phyloP scores from a whole-genome alignment of 1,140 invertebrate species.

The Hydropsyche tenuis region DNA sequence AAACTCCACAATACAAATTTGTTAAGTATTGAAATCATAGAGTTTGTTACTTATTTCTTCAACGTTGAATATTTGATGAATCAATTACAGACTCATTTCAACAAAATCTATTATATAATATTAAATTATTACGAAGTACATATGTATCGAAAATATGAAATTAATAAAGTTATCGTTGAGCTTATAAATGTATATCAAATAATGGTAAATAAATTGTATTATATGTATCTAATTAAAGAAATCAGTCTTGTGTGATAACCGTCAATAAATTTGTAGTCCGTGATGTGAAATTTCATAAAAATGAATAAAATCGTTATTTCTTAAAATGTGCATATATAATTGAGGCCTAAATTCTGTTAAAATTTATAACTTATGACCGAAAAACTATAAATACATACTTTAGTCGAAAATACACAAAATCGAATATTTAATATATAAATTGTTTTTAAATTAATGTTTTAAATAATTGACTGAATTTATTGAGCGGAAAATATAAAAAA shows the following conservation, averaged over 20 bases:
- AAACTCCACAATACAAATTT: too few species aligned
- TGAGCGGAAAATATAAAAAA: not conserved
- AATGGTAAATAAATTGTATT: slow-evolving; percentile 19
- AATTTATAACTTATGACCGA: too few species aligned
- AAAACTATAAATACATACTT: not conserved
- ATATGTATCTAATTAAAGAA: slow-evolving; percentile 7
- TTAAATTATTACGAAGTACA: too few species aligned
- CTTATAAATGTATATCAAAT: slow-evolving; percentile 46
- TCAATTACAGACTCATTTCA: too few species aligned
- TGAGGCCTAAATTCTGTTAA: too few species aligned
- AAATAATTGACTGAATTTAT: not conserved
- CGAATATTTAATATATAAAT: not conserved
- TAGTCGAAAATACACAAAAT: not conserved
- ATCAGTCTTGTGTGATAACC: slow-evolving; percentile 23
- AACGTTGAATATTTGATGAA: too few species aligned
- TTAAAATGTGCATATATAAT: too few species aligned
- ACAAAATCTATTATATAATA: too few species aligned
- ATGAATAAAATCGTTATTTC: too few species aligned
- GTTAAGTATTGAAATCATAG: too few species aligned
- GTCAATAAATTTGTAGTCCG: not conserved
- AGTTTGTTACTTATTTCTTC: too few species aligned
- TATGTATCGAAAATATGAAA: slow-evolving; percentile 1
- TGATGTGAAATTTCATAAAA: too few species aligned
- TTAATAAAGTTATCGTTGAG: slow-evolving; percentile 46
- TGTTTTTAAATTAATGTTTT: slow-evolving; percentile 1